A percentile compares a stretch with the other conserved stretches of the same genome.
Evolutionary conservation across 2,113 vertebrate species (phyloP).

Genomic region (Scophthalmus maximus): DNA sequence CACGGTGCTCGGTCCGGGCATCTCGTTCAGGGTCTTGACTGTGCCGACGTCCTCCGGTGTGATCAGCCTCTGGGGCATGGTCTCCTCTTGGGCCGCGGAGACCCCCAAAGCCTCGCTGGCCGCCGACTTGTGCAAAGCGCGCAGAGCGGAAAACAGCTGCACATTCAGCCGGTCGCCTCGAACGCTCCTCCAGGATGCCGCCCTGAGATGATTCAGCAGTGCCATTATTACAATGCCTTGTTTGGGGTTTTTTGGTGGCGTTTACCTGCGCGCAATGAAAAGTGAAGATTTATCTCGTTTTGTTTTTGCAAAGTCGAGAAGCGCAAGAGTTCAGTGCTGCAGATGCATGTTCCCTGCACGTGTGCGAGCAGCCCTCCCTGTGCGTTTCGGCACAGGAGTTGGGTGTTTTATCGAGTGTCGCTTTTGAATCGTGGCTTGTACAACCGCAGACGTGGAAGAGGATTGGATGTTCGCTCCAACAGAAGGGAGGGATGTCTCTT

Average conservation of each 20-base stretch:
- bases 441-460: slow-evolving; percentile 37
- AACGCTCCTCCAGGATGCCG: slow-evolving; percentile 45
- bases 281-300: not conserved
- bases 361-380: not conserved
- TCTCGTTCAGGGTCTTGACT: slow-evolving; percentile 85
- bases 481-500: slow-evolving; percentile 61
- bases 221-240: slow-evolving; percentile 73
- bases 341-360: slow-evolving; percentile 20
- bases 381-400: not conserved
- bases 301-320: not conserved
- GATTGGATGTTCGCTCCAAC: slow-evolving; percentile 63
- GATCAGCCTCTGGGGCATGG: slow-evolving; percentile 39
- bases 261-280: no score
- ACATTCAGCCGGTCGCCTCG: slow-evolving; percentile 41
- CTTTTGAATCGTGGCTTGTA: slow-evolving; percentile 52
- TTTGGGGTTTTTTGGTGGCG: no score
- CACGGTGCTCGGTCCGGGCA: slow-evolving; percentile 89
- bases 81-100: slow-evolving; percentile 47
- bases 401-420: slow-evolving; percentile 7
- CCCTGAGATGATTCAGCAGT: slow-evolving; percentile 68
- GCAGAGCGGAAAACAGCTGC: slow-evolving; percentile 58
- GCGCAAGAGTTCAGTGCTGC: slow-evolving; percentile 11
- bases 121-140: slow-evolving; percentile 76
- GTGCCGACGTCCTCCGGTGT: slow-evolving; percentile 26
- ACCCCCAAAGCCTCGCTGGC: slow-evolving; percentile 70